Conservation (phyloP, 2,113 vertebrate species). For the Cochlearius cochlearius region DNA sequence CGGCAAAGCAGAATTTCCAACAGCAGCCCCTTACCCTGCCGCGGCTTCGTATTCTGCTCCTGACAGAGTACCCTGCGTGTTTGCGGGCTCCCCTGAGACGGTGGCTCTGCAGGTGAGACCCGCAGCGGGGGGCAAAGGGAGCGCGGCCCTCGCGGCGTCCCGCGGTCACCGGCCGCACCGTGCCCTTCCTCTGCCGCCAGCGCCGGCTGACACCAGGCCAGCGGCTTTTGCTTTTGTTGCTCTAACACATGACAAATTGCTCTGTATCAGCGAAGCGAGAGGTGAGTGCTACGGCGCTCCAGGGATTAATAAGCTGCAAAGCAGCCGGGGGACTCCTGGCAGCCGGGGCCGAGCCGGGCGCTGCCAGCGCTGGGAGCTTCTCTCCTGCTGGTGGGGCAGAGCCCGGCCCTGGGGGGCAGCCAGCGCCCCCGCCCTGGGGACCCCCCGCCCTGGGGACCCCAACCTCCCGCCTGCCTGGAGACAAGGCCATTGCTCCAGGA, state of each 20-base stretch:
- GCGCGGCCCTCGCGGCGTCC: fast-evolving
- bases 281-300: not conserved
- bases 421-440: not conserved
- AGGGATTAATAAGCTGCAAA: not conserved
- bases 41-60: not conserved
- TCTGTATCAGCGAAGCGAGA: not conserved
- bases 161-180: fast-evolving
- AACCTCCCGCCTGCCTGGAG: not conserved
- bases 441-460: fast-evolving
- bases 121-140: fast-evolving
- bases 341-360: not conserved
- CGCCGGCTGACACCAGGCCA: not conserved
- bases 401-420: not conserved
- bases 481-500: fast-evolving
- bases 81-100: not conserved
- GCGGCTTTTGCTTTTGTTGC: not conserved
- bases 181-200: not conserved
- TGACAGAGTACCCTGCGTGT: not conserved
- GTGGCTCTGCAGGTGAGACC: fast-evolving
- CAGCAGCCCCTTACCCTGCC: not conserved
- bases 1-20: not conserved
- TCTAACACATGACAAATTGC: not conserved
- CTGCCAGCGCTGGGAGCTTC: fast-evolving
- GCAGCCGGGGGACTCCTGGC: not conserved
- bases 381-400: not conserved